Conservation (phyloP, 1,140 invertebrate genomes). For the Caenorhabditis tropicalis region DNA sequence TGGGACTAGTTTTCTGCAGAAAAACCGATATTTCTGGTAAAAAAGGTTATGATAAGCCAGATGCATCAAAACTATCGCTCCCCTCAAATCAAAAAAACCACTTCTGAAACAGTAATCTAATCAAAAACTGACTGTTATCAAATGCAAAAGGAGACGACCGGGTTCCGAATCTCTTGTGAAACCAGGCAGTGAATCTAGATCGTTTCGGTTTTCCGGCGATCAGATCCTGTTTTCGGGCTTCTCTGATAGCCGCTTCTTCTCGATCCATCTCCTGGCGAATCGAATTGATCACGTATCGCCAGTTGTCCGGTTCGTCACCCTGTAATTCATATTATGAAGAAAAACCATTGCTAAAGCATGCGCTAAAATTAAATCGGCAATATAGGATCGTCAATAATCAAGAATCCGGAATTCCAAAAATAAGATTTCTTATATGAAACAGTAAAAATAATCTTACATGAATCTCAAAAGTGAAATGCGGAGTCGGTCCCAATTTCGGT, state of each 20-base stretch:
- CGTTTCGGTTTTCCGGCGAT: conserved; percentile 36
- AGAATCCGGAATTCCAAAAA: too few relatives aligned
- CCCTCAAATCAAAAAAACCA: background rate
- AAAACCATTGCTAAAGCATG: too few relatives aligned
- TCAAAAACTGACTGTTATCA: background rate
- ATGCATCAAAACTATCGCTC: too few relatives aligned
- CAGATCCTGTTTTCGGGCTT: conserved; percentile 3
- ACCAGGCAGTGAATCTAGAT: conserved; percentile 39
- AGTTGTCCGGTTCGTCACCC: conserved; percentile 48
- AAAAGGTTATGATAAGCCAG: too few relatives aligned
- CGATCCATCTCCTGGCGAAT: conserved; percentile 53
- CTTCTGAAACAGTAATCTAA: too few relatives aligned
- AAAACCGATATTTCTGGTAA: too few relatives aligned
- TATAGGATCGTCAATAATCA: too few relatives aligned
- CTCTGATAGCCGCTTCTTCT: conserved; percentile 44
- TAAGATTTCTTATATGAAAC: too few relatives aligned
- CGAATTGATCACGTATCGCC: conserved; percentile 48
- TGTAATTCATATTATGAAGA: too few relatives aligned
- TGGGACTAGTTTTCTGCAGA: too few relatives aligned
- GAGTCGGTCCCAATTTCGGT: conserved; percentile 32
- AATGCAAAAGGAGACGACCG: background rate
- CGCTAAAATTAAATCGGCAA: too few relatives aligned
- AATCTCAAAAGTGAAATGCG: conserved; percentile 49
- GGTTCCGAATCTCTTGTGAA: conserved; percentile 6
- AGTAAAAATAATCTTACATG: conserved; percentile 31